phyloP scores from a whole-genome alignment of 2,888 invertebrate species.

The Halictus quadricinctus region DNA sequence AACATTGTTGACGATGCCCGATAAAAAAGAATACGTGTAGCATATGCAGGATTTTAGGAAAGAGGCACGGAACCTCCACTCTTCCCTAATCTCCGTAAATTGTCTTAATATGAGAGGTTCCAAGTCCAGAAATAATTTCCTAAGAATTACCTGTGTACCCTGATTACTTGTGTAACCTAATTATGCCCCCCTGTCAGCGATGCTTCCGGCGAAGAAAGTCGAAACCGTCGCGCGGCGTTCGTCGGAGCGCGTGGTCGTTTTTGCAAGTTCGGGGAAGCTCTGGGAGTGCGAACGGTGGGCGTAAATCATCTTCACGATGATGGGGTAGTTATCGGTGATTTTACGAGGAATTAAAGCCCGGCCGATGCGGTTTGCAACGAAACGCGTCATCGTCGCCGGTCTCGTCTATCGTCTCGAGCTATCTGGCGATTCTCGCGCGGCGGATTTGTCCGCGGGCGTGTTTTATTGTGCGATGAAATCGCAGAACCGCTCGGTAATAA shows the following conservation, averaged over 20 bases:
- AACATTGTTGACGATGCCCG: not conserved
- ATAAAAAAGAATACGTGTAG: not conserved
- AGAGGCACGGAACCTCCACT: not conserved
- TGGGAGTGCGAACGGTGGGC: slow-evolving; percentile 16
- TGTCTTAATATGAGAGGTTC: not conserved
- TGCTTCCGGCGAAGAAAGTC: not conserved
- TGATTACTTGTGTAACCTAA: not conserved
- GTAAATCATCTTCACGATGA: slow-evolving; percentile 34
- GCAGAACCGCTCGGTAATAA: slow-evolving; percentile 74
- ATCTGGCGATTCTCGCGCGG: slow-evolving; percentile 78
- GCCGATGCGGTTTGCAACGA: slow-evolving; percentile 19
- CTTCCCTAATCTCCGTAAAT: no score
- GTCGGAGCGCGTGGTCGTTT: not conserved
- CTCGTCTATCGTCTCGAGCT: slow-evolving; percentile 67
- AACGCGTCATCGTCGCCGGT: slow-evolving; percentile 41
- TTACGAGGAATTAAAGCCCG: slow-evolving; percentile 48
- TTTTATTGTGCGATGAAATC: slow-evolving; percentile 79
- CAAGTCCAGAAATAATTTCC: not conserved
- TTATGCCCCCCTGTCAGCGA: not conserved
- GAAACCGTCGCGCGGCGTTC: not conserved
- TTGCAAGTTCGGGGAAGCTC: not conserved
- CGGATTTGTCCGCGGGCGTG: slow-evolving; percentile 78
- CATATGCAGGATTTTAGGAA: not conserved
- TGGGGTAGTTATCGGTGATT: slow-evolving; percentile 34
- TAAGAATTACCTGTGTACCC: not conserved